Evolutionary conservation across 2,113 vertebrate species (phyloP).

Genomic region (Pelusios castaneus): DNA sequence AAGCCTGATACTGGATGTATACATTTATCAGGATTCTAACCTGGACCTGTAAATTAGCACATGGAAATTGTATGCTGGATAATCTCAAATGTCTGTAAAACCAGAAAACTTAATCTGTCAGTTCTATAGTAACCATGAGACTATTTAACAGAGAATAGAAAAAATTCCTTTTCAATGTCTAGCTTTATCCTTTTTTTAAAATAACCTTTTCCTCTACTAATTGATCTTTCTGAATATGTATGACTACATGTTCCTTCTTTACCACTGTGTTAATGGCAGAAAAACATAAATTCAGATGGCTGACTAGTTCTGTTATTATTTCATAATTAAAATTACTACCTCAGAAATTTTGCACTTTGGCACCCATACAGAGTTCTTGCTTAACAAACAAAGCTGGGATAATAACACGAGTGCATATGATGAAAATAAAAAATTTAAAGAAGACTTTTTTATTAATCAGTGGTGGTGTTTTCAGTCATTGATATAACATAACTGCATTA

Average conservation of each 20-base stretch:
- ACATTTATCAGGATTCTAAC: slow-evolving; percentile 9
- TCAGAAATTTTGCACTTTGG: background rate
- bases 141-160: background rate
- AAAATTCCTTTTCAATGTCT: background rate
- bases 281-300: background rate
- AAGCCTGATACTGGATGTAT: background rate
- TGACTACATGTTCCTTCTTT: background rate
- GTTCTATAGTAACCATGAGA: background rate
- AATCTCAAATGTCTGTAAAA: too few relatives aligned
- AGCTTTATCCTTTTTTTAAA: background rate
- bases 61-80: background rate
- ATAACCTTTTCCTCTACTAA: background rate
- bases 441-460: slow-evolving; percentile 15
- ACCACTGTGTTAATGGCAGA: background rate
- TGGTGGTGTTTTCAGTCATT: slow-evolving; percentile 29
- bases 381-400: background rate
- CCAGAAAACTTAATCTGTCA: too few relatives aligned
- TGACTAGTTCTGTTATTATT: background rate
- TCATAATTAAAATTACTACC: background rate
- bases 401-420: background rate
- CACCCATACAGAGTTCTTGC: background rate
- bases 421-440: background rate
- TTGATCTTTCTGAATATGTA: background rate
- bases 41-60: slow-evolving; percentile 5
- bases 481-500: slow-evolving; percentile 31